Conservation (phyloP, 2,888 invertebrate species). For the Lysandra bellargus region DNA sequence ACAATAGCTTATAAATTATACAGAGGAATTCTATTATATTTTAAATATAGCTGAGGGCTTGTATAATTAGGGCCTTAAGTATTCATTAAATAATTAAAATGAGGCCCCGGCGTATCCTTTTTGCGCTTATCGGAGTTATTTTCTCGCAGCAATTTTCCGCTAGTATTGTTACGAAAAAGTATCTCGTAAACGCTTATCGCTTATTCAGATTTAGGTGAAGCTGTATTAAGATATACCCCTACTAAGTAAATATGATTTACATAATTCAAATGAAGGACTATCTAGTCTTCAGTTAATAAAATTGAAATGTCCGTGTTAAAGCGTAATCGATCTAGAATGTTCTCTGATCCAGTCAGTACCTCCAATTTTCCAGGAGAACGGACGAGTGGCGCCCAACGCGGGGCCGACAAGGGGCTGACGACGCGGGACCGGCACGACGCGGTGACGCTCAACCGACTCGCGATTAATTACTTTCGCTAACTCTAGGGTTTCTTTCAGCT, state of each 20-base stretch:
- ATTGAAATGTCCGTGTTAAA: not conserved
- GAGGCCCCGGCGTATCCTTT: constrained; percentile 43
- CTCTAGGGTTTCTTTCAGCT: constrained; percentile 69
- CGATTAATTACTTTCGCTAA: constrained; percentile 74
- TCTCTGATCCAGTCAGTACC: constrained; percentile 22
- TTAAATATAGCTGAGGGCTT: constrained; percentile 35
- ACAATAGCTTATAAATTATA: constrained; percentile 64
- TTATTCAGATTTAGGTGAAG: not conserved
- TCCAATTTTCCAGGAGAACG: constrained; percentile 63
- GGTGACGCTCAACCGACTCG: constrained; percentile 60
- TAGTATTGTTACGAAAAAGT: constrained; percentile 8
- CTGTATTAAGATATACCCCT: not conserved
- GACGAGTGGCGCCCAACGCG: constrained; percentile 9
- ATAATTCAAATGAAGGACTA: too few species aligned
- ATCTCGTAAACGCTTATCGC: not conserved
- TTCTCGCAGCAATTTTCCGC: not conserved
- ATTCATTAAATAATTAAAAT: constrained; percentile 31
- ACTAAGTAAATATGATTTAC: too few species aligned
- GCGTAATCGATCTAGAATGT: constrained; percentile 14
- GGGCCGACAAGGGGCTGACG: not conserved
- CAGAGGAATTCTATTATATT: constrained; percentile 30
- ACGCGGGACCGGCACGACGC: constrained; percentile 43
- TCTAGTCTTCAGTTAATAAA: not conserved
- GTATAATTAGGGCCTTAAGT: constrained; percentile 29
- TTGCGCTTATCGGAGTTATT: constrained; percentile 38